Base-by-base conservation (phyloP, 2,797 vertebrate species). In the Dallia pectoralis region DNA sequence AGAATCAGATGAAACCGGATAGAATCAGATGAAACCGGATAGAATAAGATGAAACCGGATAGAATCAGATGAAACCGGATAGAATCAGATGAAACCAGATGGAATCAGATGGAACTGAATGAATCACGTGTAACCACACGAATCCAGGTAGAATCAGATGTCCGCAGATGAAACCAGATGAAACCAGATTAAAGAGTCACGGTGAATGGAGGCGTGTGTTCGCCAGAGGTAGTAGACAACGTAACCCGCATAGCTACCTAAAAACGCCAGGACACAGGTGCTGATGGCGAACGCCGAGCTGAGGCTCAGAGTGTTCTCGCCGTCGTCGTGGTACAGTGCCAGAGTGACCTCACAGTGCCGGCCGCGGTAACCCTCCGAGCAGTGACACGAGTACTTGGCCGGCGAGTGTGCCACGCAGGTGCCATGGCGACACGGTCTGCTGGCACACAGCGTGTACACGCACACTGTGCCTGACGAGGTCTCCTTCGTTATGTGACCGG, bases 211-310 rank as follows among this genome's bases (percentile, higher is more conserved):
- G 9, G 25, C 32, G 30, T 65, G 30, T 65, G 7, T 75, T 94
- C 86, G 95, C 93, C 93, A 94, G 82, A 94, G 82, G 82, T 93
- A 90, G 83, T 92, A 91, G 51, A 91, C 76, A 11, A 95, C 72
- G 19, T 94, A 93, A 79, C 93, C 92, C 15, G 91, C 86, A 67
- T 96, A 96, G 87, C 93, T 96, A 97, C 96, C 96, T 94, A 96
- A 86, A 69, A 97, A 94, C 0, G 95, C 95, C 92, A 96, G 84
- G 86, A 96, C 95, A 86, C 95, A 96, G 88, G 96, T 91, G 82
- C 94, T 96, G 92, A 96, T 96, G 87, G 95, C 95, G 12, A 96
- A 96, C 87, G 96, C 92, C 81, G 94, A 97, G 89, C 94, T 96
- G 84, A 97, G 92, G 85, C 95, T 96, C 72, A 97, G 93, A 81